Conservation (phyloP, 2,113 vertebrate species). For the Amblyopsis rosae region DNA sequence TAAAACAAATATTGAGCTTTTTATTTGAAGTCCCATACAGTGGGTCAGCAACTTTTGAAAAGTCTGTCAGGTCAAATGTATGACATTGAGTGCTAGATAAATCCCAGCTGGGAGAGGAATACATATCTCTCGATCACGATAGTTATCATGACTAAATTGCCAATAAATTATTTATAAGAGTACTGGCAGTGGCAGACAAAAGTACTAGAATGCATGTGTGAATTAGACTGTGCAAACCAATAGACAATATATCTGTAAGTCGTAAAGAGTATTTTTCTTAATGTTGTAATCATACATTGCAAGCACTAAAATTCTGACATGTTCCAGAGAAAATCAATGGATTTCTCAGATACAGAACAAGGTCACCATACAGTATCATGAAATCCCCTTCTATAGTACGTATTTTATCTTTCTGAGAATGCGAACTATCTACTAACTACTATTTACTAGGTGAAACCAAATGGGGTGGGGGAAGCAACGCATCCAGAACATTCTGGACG, state of each 20-base stretch:
- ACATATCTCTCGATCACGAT: neutral
- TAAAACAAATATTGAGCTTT: no score
- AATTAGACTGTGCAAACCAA: neutral
- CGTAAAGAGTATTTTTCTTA: neutral
- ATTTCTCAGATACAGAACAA: neutral
- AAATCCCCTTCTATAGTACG: no score
- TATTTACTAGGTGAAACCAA: no score
- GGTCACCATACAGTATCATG: no score
- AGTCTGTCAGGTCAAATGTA: neutral
- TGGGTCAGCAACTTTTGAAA: neutral
- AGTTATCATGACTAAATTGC: neutral
- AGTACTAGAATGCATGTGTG: neutral
- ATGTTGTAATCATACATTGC: neutral
- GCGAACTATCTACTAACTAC: no score
- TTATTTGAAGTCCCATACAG: no score
- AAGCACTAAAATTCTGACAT: neutral
- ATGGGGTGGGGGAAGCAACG: no score
- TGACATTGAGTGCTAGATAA: neutral
- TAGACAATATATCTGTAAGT: neutral
- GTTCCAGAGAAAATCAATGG: neutral
- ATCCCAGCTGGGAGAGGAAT: neutral
- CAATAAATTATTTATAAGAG: neutral
- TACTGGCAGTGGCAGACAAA: neutral
- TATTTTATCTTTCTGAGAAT: no score
- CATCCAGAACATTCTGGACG: neutral